Evolutionary conservation across 1,140 invertebrate species (phyloP).

Genomic region (Tyrophagus putrescentiae): DNA sequence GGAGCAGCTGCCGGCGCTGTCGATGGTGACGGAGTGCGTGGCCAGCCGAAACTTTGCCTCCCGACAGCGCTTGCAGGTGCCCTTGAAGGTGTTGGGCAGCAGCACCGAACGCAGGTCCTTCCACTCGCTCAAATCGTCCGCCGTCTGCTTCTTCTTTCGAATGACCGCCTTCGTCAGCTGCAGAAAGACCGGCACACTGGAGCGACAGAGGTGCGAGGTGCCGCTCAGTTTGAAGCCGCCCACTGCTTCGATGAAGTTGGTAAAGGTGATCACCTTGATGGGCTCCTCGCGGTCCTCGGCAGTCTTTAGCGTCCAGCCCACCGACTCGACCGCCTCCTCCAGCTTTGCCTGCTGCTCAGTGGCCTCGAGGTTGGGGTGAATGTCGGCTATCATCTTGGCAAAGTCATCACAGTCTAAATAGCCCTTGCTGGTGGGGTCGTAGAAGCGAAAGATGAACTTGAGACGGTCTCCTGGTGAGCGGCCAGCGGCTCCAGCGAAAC

Average conservation of each 20-base stretch:
- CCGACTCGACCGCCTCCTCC: background rate
- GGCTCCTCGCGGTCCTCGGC: background rate
- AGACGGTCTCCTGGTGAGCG: slow-evolving; percentile 37
- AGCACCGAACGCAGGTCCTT: background rate
- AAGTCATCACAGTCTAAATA: slow-evolving; percentile 26
- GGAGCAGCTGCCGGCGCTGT: background rate
- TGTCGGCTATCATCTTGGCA: background rate
- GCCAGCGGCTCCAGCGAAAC: slow-evolving; percentile 40
- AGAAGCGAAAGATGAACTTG: slow-evolving; percentile 43
- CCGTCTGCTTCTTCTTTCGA: background rate
- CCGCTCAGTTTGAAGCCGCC: slow-evolving; percentile 43
- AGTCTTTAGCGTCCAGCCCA: background rate
- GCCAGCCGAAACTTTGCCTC: slow-evolving; percentile 3
- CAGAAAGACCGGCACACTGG: slow-evolving; percentile 20
- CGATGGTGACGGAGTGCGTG: slow-evolving; percentile 3
- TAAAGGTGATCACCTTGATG: slow-evolving; percentile 29
- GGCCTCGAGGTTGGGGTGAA: background rate
- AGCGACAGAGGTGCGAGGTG: slow-evolving; percentile 39
- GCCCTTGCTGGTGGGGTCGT: slow-evolving; percentile 37
- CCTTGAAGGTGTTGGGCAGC: background rate
- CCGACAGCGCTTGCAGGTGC: background rate
- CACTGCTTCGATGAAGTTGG: slow-evolving; percentile 39
- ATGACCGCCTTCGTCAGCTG: slow-evolving; percentile 2
- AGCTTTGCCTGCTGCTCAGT: background rate
- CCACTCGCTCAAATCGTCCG: background rate